A percentile compares a stretch with the other conserved stretches of the same genome.
Evolutionary conservation across 2,888 invertebrate species (phyloP).

Genomic region (Lithodes maja): DNA sequence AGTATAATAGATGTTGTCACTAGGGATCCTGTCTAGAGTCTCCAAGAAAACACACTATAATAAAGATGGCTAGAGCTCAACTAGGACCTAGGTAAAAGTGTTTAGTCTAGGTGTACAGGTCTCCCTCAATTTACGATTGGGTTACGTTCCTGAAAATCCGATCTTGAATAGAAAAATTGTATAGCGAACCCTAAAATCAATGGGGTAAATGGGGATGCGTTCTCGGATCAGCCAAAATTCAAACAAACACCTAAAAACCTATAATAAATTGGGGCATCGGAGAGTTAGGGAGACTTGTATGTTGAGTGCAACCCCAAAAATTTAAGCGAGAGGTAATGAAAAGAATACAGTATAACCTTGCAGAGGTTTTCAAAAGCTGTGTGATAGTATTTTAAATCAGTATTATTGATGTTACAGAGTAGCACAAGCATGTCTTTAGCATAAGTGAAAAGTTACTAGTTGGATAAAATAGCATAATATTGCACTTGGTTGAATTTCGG

Average conservation of each 20-base stretch:
- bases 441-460: slow-evolving; percentile 13
- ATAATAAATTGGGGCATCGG: no score
- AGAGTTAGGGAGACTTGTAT: not conserved
- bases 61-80: not conserved
- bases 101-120: not conserved
- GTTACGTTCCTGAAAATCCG: no score
- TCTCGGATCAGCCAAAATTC: no score
- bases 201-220: no score
- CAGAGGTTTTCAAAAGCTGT: slow-evolving; percentile 1
- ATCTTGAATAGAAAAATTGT: no score
- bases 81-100: not conserved
- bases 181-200: no score
- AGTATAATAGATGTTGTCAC: slow-evolving; percentile 10
- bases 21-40: slow-evolving; percentile 1
- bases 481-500: not conserved
- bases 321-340: not conserved
- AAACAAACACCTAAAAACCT: no score
- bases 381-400: slow-evolving; percentile 20
- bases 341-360: not conserved
- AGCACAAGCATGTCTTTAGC: slow-evolving; percentile 16
- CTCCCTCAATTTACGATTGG: no score
- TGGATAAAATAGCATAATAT: slow-evolving; percentile 12
- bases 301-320: not conserved
- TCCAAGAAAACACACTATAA: not conserved
- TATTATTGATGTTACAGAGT: slow-evolving; percentile 14